phyloP scores from a whole-genome alignment of 2,797 vertebrate genomes.

The Rhinoraja longicauda region DNA sequence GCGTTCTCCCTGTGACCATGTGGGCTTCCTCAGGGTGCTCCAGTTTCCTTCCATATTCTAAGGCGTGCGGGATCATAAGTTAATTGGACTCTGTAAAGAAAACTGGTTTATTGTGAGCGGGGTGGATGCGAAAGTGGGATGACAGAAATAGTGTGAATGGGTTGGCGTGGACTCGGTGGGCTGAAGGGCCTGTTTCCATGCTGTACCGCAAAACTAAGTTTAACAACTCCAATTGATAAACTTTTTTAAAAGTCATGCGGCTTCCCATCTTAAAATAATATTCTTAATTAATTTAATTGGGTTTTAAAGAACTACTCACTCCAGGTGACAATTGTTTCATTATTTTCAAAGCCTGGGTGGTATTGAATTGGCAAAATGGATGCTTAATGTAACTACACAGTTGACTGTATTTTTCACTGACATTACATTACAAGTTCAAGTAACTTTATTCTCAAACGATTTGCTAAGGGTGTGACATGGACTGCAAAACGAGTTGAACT shows the following conservation, averaged over 20 bases:
- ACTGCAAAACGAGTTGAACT: background rate
- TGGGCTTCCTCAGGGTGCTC: no score
- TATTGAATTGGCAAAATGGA: background rate
- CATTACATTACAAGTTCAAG: background rate
- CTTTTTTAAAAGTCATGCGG: background rate
- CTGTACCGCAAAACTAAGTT: no score
- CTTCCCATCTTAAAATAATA: background rate
- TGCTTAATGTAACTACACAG: background rate
- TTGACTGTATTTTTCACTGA: constrained; percentile 10
- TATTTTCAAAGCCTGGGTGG: background rate
- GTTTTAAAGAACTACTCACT: background rate
- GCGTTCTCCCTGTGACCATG: no score
- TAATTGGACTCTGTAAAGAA: no score
- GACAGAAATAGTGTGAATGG: no score
- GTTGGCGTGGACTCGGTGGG: no score
- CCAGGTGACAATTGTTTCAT: background rate
- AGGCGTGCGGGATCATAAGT: no score
- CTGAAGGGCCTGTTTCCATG: no score
- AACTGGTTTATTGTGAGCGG: no score
- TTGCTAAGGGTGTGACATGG: background rate
- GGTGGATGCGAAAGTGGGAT: no score
- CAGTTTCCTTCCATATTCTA: no score
- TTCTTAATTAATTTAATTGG: background rate
- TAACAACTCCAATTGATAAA: background rate
- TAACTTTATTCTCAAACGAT: background rate